A percentile compares a stretch with the other conserved stretches of the same genome.
phyloP scores from a whole-genome alignment of 2,888 invertebrate genomes.

The Callyntrura guangdongensis region DNA sequence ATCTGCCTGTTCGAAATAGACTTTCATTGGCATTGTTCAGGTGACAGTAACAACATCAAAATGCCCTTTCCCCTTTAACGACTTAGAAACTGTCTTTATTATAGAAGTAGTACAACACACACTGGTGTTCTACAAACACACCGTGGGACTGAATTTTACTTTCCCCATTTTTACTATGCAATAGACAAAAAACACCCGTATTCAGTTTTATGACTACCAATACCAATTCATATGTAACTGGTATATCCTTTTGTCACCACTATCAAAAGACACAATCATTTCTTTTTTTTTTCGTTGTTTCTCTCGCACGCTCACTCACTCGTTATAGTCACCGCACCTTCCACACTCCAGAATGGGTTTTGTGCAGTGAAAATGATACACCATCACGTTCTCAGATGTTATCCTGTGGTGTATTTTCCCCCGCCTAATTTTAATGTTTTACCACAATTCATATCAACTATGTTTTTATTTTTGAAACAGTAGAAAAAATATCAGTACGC shows the following conservation, averaged over 20 bases:
- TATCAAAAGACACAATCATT: constrained; percentile 8
- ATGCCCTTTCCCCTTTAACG: constrained; percentile 20
- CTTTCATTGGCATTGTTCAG: constrained; percentile 26
- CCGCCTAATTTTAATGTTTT: not conserved
- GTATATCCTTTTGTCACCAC: not conserved
- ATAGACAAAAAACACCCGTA: not conserved
- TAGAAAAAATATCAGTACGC: too few relatives aligned
- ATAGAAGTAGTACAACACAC: not conserved
- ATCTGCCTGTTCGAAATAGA: not conserved
- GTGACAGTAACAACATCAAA: constrained; percentile 34
- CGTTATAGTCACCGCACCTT: not conserved
- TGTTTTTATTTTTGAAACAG: not conserved
- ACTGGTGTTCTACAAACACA: not conserved
- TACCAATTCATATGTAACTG: constrained; percentile 6
- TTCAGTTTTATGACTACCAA: constrained; percentile 17
- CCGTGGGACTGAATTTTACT: not conserved
- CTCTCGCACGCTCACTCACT: not conserved
- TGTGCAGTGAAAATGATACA: constrained; percentile 47
- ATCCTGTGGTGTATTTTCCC: not conserved
- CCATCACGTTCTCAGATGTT: constrained; percentile 15
- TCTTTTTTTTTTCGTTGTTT: not conserved
- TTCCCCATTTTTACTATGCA: constrained; percentile 1
- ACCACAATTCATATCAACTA: not conserved
- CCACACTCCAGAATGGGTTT: not conserved
- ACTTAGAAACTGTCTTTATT: not conserved